Evolutionary conservation across 2,113 vertebrate genomes (phyloP).

Genomic region (Glaucomys volans): DNA sequence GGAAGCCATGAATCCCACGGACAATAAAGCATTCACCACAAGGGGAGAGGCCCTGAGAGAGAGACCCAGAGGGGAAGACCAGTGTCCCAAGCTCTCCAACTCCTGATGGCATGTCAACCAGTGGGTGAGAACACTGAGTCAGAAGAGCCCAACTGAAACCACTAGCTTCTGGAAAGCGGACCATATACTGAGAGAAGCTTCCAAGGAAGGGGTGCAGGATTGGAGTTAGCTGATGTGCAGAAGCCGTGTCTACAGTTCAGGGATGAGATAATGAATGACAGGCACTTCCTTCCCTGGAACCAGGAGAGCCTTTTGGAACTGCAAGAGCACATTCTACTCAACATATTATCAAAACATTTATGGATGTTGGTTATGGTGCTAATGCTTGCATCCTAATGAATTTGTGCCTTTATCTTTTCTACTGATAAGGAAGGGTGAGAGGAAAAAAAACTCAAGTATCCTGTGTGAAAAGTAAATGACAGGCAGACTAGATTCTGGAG

Average conservation of each 20-base stretch:
- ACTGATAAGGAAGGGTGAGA: neutral
- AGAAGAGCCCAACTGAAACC: neutral
- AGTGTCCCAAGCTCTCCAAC: neutral
- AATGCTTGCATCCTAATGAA: neutral
- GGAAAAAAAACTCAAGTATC: neutral
- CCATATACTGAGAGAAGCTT: neutral
- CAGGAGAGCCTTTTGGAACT: neutral
- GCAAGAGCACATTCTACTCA: neutral
- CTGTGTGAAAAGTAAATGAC: neutral
- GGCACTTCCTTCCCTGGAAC: neutral
- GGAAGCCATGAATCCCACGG: neutral
- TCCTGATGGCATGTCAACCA: too few species aligned
- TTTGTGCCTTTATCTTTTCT: slow-evolving; percentile 22
- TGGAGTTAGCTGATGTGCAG: neutral
- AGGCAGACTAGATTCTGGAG: neutral
- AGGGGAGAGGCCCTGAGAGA: neutral
- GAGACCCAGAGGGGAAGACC: neutral
- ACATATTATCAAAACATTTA: neutral
- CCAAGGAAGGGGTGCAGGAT: neutral
- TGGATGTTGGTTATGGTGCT: neutral
- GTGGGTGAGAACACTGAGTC: neutral
- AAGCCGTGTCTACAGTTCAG: neutral
- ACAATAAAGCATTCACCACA: accelerated
- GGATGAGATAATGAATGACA: neutral
- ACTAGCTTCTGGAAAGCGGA: neutral